Conservation (phyloP, 2,888 invertebrate genomes). For the Malthinus flaveolus region DNA sequence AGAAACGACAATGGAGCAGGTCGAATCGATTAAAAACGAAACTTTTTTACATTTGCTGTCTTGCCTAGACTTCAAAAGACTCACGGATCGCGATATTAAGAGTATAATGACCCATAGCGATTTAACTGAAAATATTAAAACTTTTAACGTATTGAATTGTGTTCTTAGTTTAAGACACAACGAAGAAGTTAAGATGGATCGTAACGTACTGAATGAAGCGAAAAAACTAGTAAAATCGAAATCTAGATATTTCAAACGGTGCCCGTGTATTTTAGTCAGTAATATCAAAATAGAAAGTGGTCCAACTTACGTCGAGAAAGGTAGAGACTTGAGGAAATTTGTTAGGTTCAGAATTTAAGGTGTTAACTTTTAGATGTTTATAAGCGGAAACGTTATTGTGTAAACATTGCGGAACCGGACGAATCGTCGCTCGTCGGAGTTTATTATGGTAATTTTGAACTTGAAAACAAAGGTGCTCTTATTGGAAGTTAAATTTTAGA, state of each 20-base stretch:
- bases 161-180: conserved; percentile 33
- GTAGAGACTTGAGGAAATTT: neutral
- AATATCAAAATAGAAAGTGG: neutral
- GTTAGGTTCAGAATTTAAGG: neutral
- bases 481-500: conserved; percentile 19
- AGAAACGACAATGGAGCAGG: neutral
- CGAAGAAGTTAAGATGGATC: conserved; percentile 20
- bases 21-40: conserved; percentile 13
- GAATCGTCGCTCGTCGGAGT: conserved; percentile 25
- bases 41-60: conserved; percentile 42
- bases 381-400: conserved; percentile 35
- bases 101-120: conserved; percentile 44
- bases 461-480: neutral
- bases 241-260: conserved; percentile 12
- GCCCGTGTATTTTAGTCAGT: conserved; percentile 15
- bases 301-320: neutral
- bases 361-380: conserved; percentile 16
- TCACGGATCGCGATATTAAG: conserved; percentile 38
- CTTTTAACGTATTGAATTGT: conserved; percentile 40
- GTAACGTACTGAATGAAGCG: conserved; percentile 25
- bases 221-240: conserved; percentile 9
- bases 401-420: conserved; percentile 20
- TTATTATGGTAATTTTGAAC: conserved; percentile 32
- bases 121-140: conserved; percentile 37
- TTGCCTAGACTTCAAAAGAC: conserved; percentile 44